phyloP scores from a whole-genome alignment of 35 echinoderm and acorn worm species.

The Ophiothrix spiculata region DNA sequence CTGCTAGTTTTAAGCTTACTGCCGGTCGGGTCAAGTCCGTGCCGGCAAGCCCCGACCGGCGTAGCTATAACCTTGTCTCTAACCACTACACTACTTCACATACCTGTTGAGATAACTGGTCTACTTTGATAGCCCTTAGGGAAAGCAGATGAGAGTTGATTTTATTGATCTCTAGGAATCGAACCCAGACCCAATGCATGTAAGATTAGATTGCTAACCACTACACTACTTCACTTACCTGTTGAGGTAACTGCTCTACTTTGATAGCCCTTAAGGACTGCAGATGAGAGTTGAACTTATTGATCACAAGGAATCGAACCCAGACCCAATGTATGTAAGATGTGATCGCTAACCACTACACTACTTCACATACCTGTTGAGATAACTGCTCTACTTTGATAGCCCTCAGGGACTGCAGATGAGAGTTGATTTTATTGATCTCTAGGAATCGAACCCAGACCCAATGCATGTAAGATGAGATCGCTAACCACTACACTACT shows the following conservation, averaged over 20 bases:
- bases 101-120: slow-evolving; percentile 15
- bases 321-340: not conserved
- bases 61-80: no score
- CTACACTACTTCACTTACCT: not conserved
- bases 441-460: not conserved
- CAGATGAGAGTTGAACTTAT: not conserved
- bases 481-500: not conserved
- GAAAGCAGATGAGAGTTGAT: slow-evolving; percentile 31
- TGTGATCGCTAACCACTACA: not conserved
- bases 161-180: no score
- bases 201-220: not conserved
- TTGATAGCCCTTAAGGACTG: not conserved
- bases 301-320: not conserved
- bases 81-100: no score
- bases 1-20: no score
- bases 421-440: not conserved
- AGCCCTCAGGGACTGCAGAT: not conserved
- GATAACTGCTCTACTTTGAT: not conserved
- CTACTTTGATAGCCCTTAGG: not conserved
- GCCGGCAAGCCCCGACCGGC: no score
- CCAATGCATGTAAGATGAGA: not conserved
- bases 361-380: not conserved
- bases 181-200: not conserved
- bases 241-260: not conserved
- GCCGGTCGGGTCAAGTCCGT: no score